Evolutionary conservation across 2,888 invertebrate genomes (phyloP), one percentile per base, ranked within the genome.

Genomic region (Pseudanteris insignis): DNA sequence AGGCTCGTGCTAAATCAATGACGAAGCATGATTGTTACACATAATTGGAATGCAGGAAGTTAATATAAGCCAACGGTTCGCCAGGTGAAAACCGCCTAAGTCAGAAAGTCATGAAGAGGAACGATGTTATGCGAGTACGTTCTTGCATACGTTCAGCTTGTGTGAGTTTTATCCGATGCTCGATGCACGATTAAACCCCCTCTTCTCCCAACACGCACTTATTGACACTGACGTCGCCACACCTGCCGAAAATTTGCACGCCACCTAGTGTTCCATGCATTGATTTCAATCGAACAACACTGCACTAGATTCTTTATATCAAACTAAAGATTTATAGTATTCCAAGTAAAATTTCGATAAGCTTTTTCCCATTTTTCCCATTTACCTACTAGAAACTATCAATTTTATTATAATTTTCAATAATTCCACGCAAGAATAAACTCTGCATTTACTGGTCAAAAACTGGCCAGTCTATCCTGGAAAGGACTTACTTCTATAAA

Each of bases 71-170:
- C 73, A 74, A 77, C 77, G 74, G 76, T 46, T 50, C 69, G 64
- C 79, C 79, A 80, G 79, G 79, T 80, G 79, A 80, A 80, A 79
- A 79, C 79, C 78, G 78, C 77, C 76, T 69, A 61, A 76, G 68
- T 76, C 75, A 76, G 66, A 67, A 69, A 69, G 64, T 73, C 79
- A 76, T 79, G 75, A 79, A 78, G 75, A 70, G 64, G 63, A 66
- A 62, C 66, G 68, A 65, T 43, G 65, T 30, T 32, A 58, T 53
- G 41, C 51, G 57, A 51, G 43, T 54, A 54, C 58, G 64, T 55
- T 59, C 55, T 59, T 54, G 51, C 50, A 44, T 53, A 54, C 37
- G 40, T 34, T 28, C 21, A 18, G 64, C 68, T 64, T 66, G 67
- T 70, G 70, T 69, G 64, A 66, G 62, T 68, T 68, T 68, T 71